Percentiles rank a stretch among this genome's conserved stretches.
Evolutionary conservation across 2,888 invertebrate genomes (phyloP).

Genomic region (Antheraea yamamai): DNA sequence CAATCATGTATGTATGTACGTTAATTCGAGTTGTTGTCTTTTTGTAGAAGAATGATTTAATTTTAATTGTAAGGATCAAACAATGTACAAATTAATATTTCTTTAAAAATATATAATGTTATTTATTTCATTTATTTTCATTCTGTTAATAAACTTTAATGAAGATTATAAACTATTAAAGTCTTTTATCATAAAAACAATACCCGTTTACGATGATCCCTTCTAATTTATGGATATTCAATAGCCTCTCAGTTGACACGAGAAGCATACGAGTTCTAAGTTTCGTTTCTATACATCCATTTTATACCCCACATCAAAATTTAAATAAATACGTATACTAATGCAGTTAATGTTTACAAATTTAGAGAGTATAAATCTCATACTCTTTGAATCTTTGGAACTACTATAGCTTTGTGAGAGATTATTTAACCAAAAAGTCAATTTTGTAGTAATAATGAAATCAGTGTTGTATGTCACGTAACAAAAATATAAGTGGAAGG

Average conservation of each 20-base stretch:
- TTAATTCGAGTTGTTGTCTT: slow-evolving; percentile 69
- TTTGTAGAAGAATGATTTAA: slow-evolving; percentile 63
- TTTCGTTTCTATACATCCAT: too few species aligned
- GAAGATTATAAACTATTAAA: slow-evolving; percentile 48
- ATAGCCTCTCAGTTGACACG: not conserved
- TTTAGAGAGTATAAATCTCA: too few species aligned
- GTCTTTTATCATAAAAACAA: not conserved
- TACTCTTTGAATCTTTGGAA: too few species aligned
- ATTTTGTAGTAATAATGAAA: too few species aligned
- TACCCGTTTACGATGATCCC: not conserved
- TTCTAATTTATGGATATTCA: not conserved
- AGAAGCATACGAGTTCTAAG: too few species aligned
- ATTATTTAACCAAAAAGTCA: too few species aligned
- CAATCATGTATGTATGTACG: slow-evolving; percentile 22
- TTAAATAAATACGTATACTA: too few species aligned
- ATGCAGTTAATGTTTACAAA: too few species aligned
- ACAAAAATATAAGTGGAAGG: too few species aligned
- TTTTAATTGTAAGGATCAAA: slow-evolving; percentile 62
- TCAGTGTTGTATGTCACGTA: too few species aligned
- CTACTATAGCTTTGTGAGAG: too few species aligned
- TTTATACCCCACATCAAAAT: too few species aligned
- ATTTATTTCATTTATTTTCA: slow-evolving; percentile 78
- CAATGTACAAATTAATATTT: slow-evolving; percentile 81
- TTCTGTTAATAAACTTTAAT: slow-evolving; percentile 76
- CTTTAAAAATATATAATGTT: slow-evolving; percentile 76